A percentile compares a stretch with the other conserved stretches of the same genome.
These are phyloP conservation scores for Eristalis intricaria DNA, from an alignment of 2,888 invertebrate species.

Conservation along the genomic window DNA sequence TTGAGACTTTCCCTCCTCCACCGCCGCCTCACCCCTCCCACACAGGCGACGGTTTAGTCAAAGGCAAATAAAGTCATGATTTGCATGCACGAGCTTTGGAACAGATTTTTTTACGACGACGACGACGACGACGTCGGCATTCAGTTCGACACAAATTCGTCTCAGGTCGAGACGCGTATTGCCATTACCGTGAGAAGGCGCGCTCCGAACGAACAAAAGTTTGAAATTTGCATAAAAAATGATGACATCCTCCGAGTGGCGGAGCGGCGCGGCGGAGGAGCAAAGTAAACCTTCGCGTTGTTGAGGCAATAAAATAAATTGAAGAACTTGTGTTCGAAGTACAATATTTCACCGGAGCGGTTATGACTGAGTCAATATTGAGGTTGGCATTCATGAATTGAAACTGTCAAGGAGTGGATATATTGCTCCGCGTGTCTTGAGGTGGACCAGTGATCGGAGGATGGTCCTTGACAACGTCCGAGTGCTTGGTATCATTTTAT, in stretches of 20 bases:
- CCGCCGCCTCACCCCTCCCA: too few relatives aligned
- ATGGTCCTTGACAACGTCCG: not conserved
- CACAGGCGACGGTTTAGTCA: not conserved
- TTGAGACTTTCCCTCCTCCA: not conserved
- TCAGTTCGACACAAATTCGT: not conserved
- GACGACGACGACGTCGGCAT: not conserved
- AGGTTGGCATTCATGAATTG: not conserved
- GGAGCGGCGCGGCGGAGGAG: not conserved
- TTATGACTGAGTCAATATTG: not conserved
- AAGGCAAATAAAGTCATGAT: not conserved
- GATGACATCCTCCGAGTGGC: not conserved
- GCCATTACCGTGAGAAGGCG: not conserved
- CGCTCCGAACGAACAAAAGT: not conserved
- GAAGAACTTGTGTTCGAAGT: not conserved
- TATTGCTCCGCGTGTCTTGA: not conserved
- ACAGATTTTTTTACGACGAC: not conserved
- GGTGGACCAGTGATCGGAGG: not conserved
- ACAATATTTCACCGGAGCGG: not conserved
- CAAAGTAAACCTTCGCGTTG: not conserved
- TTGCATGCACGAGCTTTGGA: not conserved
- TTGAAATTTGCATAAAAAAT: not conserved
- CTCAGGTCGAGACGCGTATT: not conserved
- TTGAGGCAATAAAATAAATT: not conserved
- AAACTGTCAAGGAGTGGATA: not conserved
- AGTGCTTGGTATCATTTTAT: not conserved